Percentiles rank a stretch among this genome's conserved stretches.
Conservation (phyloP, 2,113 vertebrate species). For the Abramis brama region DNA sequence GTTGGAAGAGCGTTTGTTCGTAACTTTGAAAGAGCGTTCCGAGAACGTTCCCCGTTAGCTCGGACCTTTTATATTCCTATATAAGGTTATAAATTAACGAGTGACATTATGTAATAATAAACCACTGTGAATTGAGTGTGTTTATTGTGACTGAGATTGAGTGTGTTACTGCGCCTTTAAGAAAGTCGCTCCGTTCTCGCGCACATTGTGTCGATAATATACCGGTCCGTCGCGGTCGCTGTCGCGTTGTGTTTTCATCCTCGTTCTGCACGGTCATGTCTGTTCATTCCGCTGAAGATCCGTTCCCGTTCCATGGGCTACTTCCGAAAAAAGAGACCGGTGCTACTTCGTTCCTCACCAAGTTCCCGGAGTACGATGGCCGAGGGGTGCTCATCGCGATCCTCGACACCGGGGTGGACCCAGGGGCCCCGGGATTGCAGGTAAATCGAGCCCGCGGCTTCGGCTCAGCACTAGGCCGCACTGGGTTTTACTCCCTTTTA, state of each 20-base stretch:
- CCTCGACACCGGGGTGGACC: slow-evolving; percentile 95
- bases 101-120: background rate
- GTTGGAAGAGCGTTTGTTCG: too few relatives aligned
- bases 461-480: slow-evolving; percentile 53
- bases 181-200: slow-evolving; percentile 49
- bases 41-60: too few relatives aligned
- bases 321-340: slow-evolving; percentile 97
- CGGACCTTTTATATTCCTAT: too few relatives aligned
- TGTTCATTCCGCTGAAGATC: slow-evolving; percentile 84
- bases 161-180: slow-evolving; percentile 71
- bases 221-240: slow-evolving; percentile 1
- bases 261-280: slow-evolving; percentile 80
- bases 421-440: slow-evolving; percentile 97
- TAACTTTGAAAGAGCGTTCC: too few relatives aligned
- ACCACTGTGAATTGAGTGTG: background rate
- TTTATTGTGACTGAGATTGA: background rate
- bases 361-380: slow-evolving; percentile 92
- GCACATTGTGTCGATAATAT: slow-evolving; percentile 46
- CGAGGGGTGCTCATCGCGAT: slow-evolving; percentile 90
- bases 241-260: slow-evolving; percentile 72
- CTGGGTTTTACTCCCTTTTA: background rate
- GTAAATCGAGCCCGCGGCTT: slow-evolving; percentile 71
- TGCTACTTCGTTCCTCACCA: slow-evolving; percentile 85
- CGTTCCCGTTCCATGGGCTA: slow-evolving; percentile 92
- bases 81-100: too few relatives aligned